These are phyloP conservation scores for Pachyramphus minor DNA, from an alignment of 2,113 vertebrate genomes.

Conservation along the genomic window DNA sequence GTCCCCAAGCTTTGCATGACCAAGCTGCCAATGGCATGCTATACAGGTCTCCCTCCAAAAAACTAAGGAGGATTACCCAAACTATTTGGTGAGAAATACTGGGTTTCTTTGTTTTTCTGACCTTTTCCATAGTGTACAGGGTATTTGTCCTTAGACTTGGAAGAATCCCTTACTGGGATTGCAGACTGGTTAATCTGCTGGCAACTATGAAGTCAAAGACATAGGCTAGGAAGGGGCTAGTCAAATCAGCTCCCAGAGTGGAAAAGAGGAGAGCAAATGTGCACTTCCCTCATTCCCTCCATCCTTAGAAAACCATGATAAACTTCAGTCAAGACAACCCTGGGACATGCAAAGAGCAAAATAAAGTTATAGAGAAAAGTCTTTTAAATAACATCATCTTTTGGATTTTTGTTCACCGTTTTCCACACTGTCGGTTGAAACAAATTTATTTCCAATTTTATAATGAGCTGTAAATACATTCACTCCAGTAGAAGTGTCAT, in stretches of 20 bases:
- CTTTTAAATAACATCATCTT: background rate
- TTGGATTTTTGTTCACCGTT: background rate
- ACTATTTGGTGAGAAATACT: background rate
- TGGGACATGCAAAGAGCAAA: background rate
- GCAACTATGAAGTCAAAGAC: background rate
- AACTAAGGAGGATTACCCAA: background rate
- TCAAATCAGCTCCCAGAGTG: background rate
- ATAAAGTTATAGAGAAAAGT: background rate
- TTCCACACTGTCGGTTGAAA: background rate
- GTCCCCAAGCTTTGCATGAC: background rate
- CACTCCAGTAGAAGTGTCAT: background rate
- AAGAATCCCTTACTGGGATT: background rate
- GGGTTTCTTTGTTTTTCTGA: background rate
- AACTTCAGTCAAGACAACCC: background rate
- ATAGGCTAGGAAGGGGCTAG: background rate
- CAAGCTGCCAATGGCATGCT: background rate
- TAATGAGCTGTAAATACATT: background rate
- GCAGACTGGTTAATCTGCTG: background rate
- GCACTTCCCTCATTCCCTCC: background rate
- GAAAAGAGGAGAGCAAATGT: background rate
- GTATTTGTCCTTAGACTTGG: background rate
- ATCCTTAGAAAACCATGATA: background rate
- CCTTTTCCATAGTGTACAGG: background rate
- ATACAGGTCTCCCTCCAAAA: rapidly evolving
- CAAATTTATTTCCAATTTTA: background rate